These are phyloP conservation scores for Indri indri DNA, from an alignment of 2,113 vertebrate genomes.

Conservation along the genomic window DNA sequence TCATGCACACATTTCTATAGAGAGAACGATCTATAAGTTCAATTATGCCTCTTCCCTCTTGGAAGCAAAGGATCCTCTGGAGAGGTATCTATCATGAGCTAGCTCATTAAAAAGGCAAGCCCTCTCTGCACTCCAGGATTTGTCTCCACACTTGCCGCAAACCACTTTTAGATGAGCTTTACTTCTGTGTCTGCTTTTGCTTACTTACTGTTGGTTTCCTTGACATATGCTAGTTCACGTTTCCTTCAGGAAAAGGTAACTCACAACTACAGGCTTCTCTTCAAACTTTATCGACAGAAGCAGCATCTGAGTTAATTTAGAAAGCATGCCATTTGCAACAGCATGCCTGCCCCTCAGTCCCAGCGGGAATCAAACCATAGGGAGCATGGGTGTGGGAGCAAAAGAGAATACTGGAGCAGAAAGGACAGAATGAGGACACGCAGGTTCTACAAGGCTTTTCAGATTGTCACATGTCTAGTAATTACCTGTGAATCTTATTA, in stretches of 20 bases:
- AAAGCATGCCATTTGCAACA: background rate
- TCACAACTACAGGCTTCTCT: background rate
- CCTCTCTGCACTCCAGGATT: background rate
- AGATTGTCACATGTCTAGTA: background rate
- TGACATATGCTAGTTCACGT: background rate
- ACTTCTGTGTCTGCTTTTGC: background rate
- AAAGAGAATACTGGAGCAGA: background rate
- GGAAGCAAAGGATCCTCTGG: conserved; percentile 26
- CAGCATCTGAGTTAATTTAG: background rate
- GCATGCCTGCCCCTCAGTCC: background rate
- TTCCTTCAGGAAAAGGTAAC: background rate
- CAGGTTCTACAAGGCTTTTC: background rate
- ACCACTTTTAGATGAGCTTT: background rate
- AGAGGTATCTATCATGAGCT: background rate
- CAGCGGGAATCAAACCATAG: background rate
- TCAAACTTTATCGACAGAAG: background rate
- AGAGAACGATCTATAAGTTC: conserved; percentile 34
- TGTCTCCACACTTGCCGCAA: background rate
- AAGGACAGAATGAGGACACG: background rate
- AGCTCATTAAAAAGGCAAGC: conserved; percentile 32
- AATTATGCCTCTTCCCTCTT: conserved; percentile 39
- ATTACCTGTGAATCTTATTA: background rate
- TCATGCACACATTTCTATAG: conserved; percentile 15
- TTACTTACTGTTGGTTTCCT: background rate
- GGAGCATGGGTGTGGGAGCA: too few relatives aligned